Evolutionary conservation across 1,140 invertebrate genomes (phyloP).

Genomic region (Pseudomyrmex gracilis): DNA sequence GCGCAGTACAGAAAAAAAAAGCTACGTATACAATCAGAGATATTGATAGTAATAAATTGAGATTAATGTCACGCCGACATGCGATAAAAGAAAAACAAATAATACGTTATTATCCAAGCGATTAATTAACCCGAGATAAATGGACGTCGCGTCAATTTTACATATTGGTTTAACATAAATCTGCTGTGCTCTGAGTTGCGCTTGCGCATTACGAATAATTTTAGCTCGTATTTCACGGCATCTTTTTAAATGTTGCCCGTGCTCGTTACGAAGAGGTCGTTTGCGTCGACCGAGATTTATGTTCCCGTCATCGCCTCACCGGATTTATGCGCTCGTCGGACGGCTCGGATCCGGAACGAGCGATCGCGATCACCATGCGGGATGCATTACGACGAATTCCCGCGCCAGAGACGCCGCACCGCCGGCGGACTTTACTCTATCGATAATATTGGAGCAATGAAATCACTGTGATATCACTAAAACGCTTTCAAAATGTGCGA

Average conservation of each 20-base stretch:
- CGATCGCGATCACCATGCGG: conserved; percentile 29
- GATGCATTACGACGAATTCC: conserved; percentile 61
- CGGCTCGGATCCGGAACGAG: conserved; percentile 36
- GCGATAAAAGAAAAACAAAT: background rate
- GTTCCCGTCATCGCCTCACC: conserved; percentile 42
- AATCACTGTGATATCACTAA: conserved; percentile 86
- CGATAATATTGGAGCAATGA: conserved; percentile 86
- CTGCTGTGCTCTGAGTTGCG: background rate
- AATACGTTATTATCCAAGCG: background rate
- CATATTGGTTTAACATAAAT: conserved; percentile 39
- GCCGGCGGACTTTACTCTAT: conserved; percentile 80
- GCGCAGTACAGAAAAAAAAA: background rate
- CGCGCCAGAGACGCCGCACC: conserved; percentile 60
- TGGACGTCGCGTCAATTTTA: conserved; percentile 5
- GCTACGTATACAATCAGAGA: background rate
- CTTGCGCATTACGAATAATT: conserved; percentile 35
- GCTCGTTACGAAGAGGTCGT: conserved; percentile 48
- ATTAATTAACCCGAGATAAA: conserved; percentile 38
- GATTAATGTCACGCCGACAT: background rate
- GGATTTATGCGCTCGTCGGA: conserved; percentile 55
- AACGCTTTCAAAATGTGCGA: conserved; percentile 85
- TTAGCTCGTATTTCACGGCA: conserved; percentile 29
- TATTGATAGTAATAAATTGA: conserved; percentile 10
- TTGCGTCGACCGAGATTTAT: conserved; percentile 53
- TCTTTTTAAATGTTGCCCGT: conserved; percentile 49